Percentiles rank a stretch among this genome's conserved stretches.
phyloP scores from a whole-genome alignment of 2,113 vertebrate species.

The Protobothrops mucrosquamatus region DNA sequence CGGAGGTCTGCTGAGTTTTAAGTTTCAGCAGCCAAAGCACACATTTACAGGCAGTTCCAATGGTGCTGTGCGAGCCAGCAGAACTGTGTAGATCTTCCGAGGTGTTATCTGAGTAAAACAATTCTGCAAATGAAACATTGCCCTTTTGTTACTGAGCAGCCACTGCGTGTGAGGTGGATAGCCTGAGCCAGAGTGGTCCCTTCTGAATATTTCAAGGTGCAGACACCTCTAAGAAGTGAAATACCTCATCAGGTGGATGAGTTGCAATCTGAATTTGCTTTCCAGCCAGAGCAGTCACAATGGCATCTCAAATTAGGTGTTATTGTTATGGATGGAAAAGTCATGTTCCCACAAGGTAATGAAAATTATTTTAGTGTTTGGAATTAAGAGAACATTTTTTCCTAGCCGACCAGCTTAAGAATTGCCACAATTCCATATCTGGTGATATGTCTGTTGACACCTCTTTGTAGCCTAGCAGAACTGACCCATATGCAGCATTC shows the following conservation, averaged over 20 bases:
- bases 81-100: not conserved
- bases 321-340: not conserved
- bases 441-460: not conserved
- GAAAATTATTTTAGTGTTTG: not conserved
- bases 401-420: not conserved
- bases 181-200: too few relatives aligned
- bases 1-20: not conserved
- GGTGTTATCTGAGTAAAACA: not conserved
- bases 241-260: not conserved
- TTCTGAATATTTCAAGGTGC: not conserved
- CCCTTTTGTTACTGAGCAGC: not conserved
- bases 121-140: not conserved
- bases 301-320: not conserved
- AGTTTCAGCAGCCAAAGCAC: not conserved
- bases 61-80: not conserved
- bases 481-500: not conserved
- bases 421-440: not conserved
- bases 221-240: not conserved
- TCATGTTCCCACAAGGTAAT: not conserved
- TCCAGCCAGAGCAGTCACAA: not conserved
- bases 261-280: not conserved
- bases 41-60: not conserved
- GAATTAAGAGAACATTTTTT: not conserved
- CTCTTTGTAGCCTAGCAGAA: not conserved
- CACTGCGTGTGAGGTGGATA: too few relatives aligned